Percentiles rank a stretch among this genome's conserved stretches.
Evolutionary conservation across 1,140 invertebrate genomes (phyloP).

Genomic region (Acromyrmex heyeri): DNA sequence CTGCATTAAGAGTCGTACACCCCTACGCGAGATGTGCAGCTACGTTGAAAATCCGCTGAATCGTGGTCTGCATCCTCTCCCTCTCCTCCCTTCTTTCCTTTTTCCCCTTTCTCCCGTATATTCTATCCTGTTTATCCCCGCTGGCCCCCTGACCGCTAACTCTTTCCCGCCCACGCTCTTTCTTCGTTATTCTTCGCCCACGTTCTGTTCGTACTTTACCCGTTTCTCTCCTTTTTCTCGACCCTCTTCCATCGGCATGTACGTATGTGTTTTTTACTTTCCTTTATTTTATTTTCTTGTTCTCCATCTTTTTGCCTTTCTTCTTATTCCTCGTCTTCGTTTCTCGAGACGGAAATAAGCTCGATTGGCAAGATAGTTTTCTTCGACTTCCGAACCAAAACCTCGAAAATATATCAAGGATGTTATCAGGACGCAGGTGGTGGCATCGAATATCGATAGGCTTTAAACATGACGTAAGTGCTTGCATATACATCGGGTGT

Average conservation of each 20-base stretch:
- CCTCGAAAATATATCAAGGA: slow-evolving; percentile 26
- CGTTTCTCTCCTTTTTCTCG: slow-evolving; percentile 13
- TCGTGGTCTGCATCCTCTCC: slow-evolving; percentile 60
- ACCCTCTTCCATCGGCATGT: neutral
- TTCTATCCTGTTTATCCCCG: slow-evolving; percentile 15
- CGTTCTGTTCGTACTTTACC: slow-evolving; percentile 53
- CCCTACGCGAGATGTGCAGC: slow-evolving; percentile 65
- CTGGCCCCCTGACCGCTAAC: neutral
- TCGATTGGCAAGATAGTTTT: slow-evolving; percentile 37
- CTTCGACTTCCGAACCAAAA: slow-evolving; percentile 29
- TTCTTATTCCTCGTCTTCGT: slow-evolving; percentile 28
- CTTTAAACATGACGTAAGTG: slow-evolving; percentile 48
- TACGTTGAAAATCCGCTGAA: slow-evolving; percentile 75
- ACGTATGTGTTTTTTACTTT: neutral
- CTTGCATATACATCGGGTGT: slow-evolving; percentile 12
- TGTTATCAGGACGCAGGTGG: slow-evolving; percentile 35
- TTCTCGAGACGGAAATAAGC: slow-evolving; percentile 36
- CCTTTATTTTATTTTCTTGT: slow-evolving; percentile 60
- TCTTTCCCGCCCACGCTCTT: neutral
- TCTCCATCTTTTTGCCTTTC: slow-evolving; percentile 34
- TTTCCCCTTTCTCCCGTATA: neutral
- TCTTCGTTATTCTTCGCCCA: slow-evolving; percentile 50
- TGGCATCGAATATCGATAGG: slow-evolving; percentile 48
- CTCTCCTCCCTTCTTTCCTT: neutral
- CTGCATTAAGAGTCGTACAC: slow-evolving; percentile 73